Evolutionary conservation across 2,797 vertebrate species (phyloP), one percentile per base, ranked within the genome.

Genomic region (Sebastiscus albofasciatus): DNA sequence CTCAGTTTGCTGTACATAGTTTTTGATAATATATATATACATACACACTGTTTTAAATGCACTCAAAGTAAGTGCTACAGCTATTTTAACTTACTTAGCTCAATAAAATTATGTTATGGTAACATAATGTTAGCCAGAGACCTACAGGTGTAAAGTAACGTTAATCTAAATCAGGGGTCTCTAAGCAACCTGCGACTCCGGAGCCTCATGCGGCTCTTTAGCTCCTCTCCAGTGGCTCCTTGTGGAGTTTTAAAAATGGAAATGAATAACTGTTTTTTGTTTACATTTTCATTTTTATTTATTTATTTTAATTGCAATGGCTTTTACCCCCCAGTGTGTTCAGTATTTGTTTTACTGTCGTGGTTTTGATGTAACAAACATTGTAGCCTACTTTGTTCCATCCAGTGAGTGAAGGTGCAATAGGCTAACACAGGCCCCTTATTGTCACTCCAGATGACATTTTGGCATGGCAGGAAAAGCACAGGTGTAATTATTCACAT

Each of bases 401-500:
- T 33, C 8, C 46, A 29, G 31, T 42, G 1, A 16, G 6, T 42
- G 49, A 24, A 36, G 11, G 65, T 27, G n/a, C 20, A 22, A 31
- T 64, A 46, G 42, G 42, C 42, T 46, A 34, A 52, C 29, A 34
- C 2, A 46, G 60, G 42, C 46, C 31, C 42, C n/a, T 10, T 29
- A 3, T 27, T 27, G 36, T 36, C 60, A 24, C 58, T 4, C 3
- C 46, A 49, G 29, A 22, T n/a, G 55, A 56, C 72, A 71, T 68
- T 61, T 71, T 61, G 42, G 49, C 42, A 2, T 24, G 20, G 75
- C 70, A 72, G 67, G 54, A 22, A 77, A 61, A 69, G 31, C 72
- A 42, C 56, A 80, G 29, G 60, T 73, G 62, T 64, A 72, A 80
- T 90, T 84, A 80, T 77, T 80, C 72, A 78, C 42, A 67, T 70